A percentile compares a stretch with the other conserved stretches of the same genome.
Conservation (phyloP, 2,888 invertebrate species). For the Cloeon dipterum region DNA sequence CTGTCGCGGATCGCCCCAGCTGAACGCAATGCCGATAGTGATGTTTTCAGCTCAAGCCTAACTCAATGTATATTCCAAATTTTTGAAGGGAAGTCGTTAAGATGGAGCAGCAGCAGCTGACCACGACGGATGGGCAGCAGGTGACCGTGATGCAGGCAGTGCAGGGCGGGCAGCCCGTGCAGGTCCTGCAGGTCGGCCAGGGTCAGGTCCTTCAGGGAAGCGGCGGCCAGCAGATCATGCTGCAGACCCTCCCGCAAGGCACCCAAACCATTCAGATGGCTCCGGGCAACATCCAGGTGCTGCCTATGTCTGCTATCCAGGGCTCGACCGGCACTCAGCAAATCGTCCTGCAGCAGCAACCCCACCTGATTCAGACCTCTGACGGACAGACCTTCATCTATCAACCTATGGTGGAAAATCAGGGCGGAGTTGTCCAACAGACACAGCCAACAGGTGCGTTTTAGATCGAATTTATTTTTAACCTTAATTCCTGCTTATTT, state of each 20-base stretch:
- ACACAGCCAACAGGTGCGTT: conserved; percentile 34
- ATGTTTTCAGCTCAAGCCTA: too few relatives aligned
- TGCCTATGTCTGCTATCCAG: too few relatives aligned
- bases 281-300: conserved; percentile 32
- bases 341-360: conserved; percentile 29
- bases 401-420: conserved; percentile 41
- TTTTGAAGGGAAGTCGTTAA: conserved; percentile 6
- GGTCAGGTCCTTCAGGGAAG: conserved; percentile 41
- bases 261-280: conserved; percentile 29
- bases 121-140: conserved; percentile 28
- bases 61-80: too few relatives aligned
- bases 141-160: conserved; percentile 19
- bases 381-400: conserved; percentile 86
- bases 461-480: conserved; percentile 17
- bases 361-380: conserved; percentile 66
- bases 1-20: too few relatives aligned
- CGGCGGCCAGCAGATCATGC: conserved; percentile 45
- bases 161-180: conserved; percentile 28
- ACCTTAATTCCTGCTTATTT: conserved; percentile 3
- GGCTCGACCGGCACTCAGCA: conserved; percentile 24
- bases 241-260: conserved; percentile 37
- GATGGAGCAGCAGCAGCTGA: conserved; percentile 36
- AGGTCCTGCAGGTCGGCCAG: conserved; percentile 28
- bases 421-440: conserved; percentile 24
- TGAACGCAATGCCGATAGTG: too few relatives aligned